Percentiles rank a stretch among this genome's conserved stretches.
phyloP scores from a whole-genome alignment of 2,797 vertebrate species.

The Discoglossus pictus region DNA sequence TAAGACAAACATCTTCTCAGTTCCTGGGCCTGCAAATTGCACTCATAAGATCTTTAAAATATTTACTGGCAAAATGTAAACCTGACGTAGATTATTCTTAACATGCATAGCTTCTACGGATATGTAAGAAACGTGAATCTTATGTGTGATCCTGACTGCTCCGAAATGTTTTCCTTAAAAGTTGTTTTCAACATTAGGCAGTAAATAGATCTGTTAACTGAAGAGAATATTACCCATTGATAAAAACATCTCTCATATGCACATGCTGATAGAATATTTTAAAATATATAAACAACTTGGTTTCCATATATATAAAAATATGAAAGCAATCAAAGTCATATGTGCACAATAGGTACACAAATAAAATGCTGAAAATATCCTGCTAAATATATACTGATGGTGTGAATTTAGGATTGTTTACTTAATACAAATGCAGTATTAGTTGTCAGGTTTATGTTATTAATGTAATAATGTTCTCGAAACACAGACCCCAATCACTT shows the following conservation, averaged over 20 bases:
- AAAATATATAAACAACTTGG: no score
- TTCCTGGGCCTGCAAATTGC: slow-evolving; percentile 10
- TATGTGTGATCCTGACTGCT: not conserved
- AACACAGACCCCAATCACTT: no score
- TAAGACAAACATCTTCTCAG: slow-evolving; percentile 38
- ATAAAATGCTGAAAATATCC: no score
- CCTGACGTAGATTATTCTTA: slow-evolving; percentile 1
- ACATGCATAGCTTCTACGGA: slow-evolving; percentile 1
- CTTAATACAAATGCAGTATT: no score
- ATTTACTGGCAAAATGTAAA: slow-evolving; percentile 25
- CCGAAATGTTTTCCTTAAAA: not conserved
- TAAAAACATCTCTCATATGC: not conserved
- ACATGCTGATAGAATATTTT: not conserved
- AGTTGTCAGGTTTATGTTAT: no score
- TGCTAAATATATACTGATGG: no score
- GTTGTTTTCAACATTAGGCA: not conserved
- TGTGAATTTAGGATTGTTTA: no score
- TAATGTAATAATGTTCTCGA: no score
- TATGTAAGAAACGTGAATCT: slow-evolving; percentile 9
- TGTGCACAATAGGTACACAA: no score
- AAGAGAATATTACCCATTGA: not conserved
- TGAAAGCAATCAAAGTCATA: no score
- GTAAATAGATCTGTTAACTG: not conserved
- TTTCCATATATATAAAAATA: no score
- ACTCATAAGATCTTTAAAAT: slow-evolving; percentile 15